These are phyloP conservation scores for Sicus ferrugineus DNA, from an alignment of 2,888 invertebrate genomes.

Conservation along the genomic window DNA sequence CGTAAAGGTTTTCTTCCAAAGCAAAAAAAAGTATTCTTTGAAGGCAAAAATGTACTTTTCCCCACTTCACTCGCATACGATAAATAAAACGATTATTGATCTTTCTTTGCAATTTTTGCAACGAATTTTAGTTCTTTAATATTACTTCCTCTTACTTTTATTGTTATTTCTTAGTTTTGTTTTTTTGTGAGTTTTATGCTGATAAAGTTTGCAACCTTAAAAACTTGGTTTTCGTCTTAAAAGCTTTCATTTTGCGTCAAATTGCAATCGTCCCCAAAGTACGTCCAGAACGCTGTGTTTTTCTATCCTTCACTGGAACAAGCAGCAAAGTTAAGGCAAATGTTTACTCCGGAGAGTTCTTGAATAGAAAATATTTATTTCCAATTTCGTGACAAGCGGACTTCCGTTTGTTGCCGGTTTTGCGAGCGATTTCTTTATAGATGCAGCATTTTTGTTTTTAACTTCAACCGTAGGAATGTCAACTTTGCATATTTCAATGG, in stretches of 20 bases:
- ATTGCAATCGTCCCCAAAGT: neutral
- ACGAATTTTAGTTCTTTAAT: neutral
- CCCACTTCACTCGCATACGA: too few species aligned
- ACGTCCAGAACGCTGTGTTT: neutral
- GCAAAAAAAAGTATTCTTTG: neutral
- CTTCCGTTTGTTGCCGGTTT: neutral
- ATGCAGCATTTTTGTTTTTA: too few species aligned
- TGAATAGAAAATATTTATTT: neutral
- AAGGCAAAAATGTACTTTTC: too few species aligned
- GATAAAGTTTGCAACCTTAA: neutral
- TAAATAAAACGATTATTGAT: too few species aligned
- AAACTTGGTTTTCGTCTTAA: slow-evolving; percentile 10
- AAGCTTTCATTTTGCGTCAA: slow-evolving; percentile 6
- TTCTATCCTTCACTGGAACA: neutral
- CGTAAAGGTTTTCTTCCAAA: too few species aligned
- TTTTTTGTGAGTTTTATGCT: neutral
- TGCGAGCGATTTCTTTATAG: too few species aligned
- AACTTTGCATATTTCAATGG: too few species aligned
- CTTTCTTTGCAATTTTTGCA: too few species aligned
- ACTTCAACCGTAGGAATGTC: too few species aligned
- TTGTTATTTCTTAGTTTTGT: neutral
- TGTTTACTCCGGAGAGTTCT: neutral
- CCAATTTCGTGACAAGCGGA: neutral
- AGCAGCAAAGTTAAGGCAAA: neutral
- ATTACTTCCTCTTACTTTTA: neutral